Percentiles rank a stretch among this genome's conserved stretches.
Conservation (phyloP, 2,797 vertebrate genomes). For the Brachymystax lenok region DNA sequence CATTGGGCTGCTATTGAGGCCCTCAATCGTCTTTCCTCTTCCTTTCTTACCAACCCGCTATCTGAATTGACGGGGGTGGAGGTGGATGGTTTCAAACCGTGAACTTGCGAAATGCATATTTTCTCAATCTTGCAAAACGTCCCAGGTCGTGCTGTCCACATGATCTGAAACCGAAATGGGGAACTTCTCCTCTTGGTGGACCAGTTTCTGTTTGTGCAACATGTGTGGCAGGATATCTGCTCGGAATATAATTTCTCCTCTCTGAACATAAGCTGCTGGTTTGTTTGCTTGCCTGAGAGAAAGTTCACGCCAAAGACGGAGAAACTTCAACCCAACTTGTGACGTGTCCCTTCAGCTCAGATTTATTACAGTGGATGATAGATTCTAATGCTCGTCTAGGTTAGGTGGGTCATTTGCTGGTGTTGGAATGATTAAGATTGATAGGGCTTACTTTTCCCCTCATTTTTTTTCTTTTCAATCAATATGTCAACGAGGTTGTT, state of each 20-base stretch:
- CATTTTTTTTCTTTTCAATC: neutral
- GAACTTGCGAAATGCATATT: neutral
- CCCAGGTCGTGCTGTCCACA: neutral
- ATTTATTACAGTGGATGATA: too few species aligned
- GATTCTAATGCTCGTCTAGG: neutral
- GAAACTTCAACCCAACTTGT: neutral
- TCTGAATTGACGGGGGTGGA: neutral
- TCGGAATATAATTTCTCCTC: slow-evolving; percentile 25
- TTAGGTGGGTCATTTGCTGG: neutral
- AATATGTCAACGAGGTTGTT: neutral
- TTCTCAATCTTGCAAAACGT: neutral
- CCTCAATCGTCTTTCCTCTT: neutral
- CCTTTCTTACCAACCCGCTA: neutral
- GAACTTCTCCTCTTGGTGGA: slow-evolving; percentile 13
- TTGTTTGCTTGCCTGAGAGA: slow-evolving; percentile 19
- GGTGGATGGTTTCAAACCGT: neutral
- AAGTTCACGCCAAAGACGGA: neutral
- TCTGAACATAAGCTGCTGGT: neutral
- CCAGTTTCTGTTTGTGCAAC: neutral
- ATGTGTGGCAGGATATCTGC: slow-evolving; percentile 18
- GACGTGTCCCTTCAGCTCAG: neutral
- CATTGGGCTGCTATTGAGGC: neutral
- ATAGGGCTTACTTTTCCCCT: neutral
- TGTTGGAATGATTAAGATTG: neutral
- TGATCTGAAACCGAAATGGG: slow-evolving; percentile 18